Conservation (phyloP, 2,888 invertebrate species). For the Busseola fusca region DNA sequence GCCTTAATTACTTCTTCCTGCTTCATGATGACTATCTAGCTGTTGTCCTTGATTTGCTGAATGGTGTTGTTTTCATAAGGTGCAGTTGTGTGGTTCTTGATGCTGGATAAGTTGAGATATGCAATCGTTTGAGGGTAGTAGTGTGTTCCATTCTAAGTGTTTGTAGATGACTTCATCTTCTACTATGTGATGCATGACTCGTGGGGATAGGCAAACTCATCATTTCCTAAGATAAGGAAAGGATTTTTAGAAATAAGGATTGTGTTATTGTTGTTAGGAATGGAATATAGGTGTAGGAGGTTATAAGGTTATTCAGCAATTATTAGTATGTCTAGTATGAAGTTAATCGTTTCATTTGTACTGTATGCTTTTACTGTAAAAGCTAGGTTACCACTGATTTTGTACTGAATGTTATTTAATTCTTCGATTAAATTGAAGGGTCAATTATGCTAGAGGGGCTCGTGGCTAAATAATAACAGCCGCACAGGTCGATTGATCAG, state of each 20-base stretch:
- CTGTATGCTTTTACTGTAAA: slow-evolving; percentile 49
- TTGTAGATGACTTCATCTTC: slow-evolving; percentile 50
- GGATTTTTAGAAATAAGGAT: slow-evolving; percentile 59
- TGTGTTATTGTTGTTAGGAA: slow-evolving; percentile 52
- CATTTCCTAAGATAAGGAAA: slow-evolving; percentile 58
- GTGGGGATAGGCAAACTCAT: slow-evolving; percentile 61
- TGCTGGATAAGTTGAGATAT: slow-evolving; percentile 59
- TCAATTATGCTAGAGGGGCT: too few relatives aligned
- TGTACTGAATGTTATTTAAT: too few relatives aligned
- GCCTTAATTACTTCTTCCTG: too few relatives aligned
- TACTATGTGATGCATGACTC: slow-evolving; percentile 52
- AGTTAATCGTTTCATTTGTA: slow-evolving; percentile 51
- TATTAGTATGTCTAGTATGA: slow-evolving; percentile 57
- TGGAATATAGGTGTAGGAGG: slow-evolving; percentile 57
- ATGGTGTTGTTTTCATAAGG: slow-evolving; percentile 51
- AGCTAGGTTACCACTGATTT: background rate
- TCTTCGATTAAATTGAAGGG: too few relatives aligned
- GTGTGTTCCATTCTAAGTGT: slow-evolving; percentile 57
- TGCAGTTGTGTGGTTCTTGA: slow-evolving; percentile 58
- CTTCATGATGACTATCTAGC: too few relatives aligned
- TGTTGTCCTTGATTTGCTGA: too few relatives aligned
- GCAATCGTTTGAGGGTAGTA: slow-evolving; percentile 53
- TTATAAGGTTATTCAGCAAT: slow-evolving; percentile 52
- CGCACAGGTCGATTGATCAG: too few relatives aligned
- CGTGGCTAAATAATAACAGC: too few relatives aligned